phyloP scores from a whole-genome alignment of 2,797 vertebrate genomes.

The Argya squamiceps region DNA sequence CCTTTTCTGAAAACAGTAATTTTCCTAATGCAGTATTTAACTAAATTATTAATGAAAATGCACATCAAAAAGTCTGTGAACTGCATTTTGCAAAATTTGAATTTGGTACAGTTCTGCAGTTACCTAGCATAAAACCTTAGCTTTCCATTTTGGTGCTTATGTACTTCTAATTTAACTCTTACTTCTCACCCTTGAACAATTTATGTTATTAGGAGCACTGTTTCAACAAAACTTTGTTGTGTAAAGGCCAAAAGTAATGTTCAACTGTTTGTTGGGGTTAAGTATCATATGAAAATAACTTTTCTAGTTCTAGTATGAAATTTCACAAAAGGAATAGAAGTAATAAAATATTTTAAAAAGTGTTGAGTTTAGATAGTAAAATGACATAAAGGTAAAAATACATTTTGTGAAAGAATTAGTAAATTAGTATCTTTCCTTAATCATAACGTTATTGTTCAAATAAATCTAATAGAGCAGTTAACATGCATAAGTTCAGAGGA shows the following conservation, averaged over 20 bases:
- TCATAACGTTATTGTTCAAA: neutral
- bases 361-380: neutral
- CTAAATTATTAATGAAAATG: conserved; percentile 34
- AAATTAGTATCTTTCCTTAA: neutral
- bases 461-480: neutral
- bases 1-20: neutral
- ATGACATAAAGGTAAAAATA: neutral
- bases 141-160: neutral
- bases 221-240: neutral
- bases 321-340: neutral
- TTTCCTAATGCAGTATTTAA: conserved; percentile 31
- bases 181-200: neutral
- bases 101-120: neutral
- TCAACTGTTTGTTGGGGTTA: neutral
- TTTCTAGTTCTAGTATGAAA: neutral
- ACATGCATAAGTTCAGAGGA: neutral
- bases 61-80: conserved; percentile 5
- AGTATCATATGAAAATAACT: neutral
- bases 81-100: conserved; percentile 62
- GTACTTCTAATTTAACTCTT: neutral
- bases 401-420: neutral
- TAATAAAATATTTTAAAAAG: neutral
- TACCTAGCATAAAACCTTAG: neutral
- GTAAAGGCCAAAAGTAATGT: neutral
- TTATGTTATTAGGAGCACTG: neutral